Evolutionary conservation across 2,888 invertebrate species (phyloP), one percentile per base, ranked within the genome.

Genomic region (Xylota sylvarum): DNA sequence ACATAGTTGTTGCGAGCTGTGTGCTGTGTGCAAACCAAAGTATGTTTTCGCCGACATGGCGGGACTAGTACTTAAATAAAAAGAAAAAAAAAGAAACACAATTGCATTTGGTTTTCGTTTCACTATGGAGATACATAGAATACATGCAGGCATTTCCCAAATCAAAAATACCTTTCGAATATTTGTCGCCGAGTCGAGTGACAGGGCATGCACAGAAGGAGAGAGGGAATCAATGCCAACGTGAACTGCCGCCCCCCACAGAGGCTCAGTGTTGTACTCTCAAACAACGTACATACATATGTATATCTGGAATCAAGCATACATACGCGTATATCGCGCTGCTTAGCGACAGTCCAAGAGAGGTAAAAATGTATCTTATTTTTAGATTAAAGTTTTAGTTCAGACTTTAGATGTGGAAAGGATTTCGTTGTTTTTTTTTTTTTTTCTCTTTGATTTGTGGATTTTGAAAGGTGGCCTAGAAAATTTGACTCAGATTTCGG

Each of bases 141-240:
- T 37, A 40, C 55, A 55, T 9, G 30, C 37, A 60, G 17, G 14
- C 50, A 73, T 62, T 52, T 62, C 37, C 73, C 37, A 73, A 62
- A 73, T 32, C 46, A 58, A 58, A 55, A 69, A 52, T 6, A 30
- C 19, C 50, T 50, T 50, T 76, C 76, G 70, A 82, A 82, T 76
- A 82, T 82, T 70, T 70, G 76, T 76, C 81, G 64, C n/a, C 46
- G 17, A 48, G 46, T 55, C 46, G 14, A 40, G 50, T 67, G 78
- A 72, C 78, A 83, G 78, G 52, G 80, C 65, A 27, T 9, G 7
- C 56, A 48, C 35, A 37, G 12, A 55, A n/a, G 35, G 48, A 48
- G 76, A 30, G 65, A 67, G 23, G 27, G 62, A 76, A 85, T 85
- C 85, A 85, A 81, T 81, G 85, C 85, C 85, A 85, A 85, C 81